Base-by-base conservation (phyloP, 1,140 invertebrate species). In the Yoshiicerus persimilis region DNA sequence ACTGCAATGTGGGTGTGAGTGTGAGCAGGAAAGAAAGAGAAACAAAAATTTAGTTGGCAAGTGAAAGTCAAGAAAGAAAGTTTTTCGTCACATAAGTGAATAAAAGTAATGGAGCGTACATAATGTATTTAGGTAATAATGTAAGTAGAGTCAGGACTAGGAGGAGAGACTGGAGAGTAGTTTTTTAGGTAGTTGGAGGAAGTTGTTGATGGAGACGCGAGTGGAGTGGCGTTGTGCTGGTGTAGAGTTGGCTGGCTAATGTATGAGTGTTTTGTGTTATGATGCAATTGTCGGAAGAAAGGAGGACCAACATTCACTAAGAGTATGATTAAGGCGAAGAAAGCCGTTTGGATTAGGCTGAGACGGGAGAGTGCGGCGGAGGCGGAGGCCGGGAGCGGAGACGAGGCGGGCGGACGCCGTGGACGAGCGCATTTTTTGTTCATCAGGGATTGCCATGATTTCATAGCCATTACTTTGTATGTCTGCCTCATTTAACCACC, bases 401-500 rank as follows among this genome's bases (percentile, higher is more conserved):
- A 9, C n/a, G 25, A 39, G 34, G 13, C 11, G 56, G 32, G 36
- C 4, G 36, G 11, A 62, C 56, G 56, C 20, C 8, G 64, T 6
- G 27, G 64, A 30, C 64, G 83, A 47, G 25, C 23, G 62, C 56
- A 86, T 86, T 86, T 86, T 86, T 86, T 86, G 85, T 70, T 86
- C 85, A 86, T 86, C 85, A 86, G 85, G 62, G 47, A 86, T 27
- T 64, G 83, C 83, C 77, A 85, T 88, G 88, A 88, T 88, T 88
- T 88, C 88, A 86, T 86, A 83, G 47, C 88, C 88, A 88, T 88
- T 88, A 88, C 84, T 88, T 86, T 87, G 41, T 86, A 84, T 87
- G 88, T 88, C 84, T 88, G 88, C 38, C 88, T 88, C 88, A 88
- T 88, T 88, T 88, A 88, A 88, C 88, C 41, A 87, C 84, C 66